Conservation (phyloP, 1,140 invertebrate species). For the Lethocerus indicus region DNA sequence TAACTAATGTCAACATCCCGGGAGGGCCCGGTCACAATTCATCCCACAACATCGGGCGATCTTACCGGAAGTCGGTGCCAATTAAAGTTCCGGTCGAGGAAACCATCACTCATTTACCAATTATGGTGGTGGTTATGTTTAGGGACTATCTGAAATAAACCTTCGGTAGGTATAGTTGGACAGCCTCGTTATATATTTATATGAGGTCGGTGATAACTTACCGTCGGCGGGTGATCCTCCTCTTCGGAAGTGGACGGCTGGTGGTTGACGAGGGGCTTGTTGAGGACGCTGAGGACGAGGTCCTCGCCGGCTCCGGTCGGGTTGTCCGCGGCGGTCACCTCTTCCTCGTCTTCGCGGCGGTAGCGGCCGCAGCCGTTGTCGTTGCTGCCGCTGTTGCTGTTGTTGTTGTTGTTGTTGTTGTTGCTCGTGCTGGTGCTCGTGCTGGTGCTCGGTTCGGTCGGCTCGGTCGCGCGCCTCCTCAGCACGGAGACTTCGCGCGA, state of each 20-base stretch:
- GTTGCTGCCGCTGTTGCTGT: no score
- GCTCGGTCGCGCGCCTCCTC: constrained; percentile 11
- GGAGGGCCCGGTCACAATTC: no score
- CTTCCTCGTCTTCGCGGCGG: background rate
- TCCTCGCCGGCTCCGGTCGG: constrained; percentile 26
- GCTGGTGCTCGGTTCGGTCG: constrained; percentile 20
- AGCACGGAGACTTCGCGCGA: constrained; percentile 29
- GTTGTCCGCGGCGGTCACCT: background rate
- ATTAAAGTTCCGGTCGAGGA: no score
- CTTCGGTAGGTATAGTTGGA: no score
- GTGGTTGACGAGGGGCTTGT: constrained; percentile 24
- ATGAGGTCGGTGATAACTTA: constrained; percentile 4
- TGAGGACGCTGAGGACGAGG: constrained; percentile 37
- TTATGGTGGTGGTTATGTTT: no score
- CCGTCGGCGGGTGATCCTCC: constrained; percentile 10
- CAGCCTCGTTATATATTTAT: background rate
- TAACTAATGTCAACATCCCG: no score
- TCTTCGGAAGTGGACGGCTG: constrained; percentile 14
- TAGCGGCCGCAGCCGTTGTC: constrained; percentile 3
- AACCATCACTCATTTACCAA: no score
- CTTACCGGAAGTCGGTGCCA: no score
- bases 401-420: no score
- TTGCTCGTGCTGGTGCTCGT: no score
- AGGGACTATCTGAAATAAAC: no score
- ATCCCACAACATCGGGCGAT: no score